Percentiles rank a stretch among this genome's conserved stretches.
Conservation (phyloP, 2,888 invertebrate species). For the Proisotoma minuta region DNA sequence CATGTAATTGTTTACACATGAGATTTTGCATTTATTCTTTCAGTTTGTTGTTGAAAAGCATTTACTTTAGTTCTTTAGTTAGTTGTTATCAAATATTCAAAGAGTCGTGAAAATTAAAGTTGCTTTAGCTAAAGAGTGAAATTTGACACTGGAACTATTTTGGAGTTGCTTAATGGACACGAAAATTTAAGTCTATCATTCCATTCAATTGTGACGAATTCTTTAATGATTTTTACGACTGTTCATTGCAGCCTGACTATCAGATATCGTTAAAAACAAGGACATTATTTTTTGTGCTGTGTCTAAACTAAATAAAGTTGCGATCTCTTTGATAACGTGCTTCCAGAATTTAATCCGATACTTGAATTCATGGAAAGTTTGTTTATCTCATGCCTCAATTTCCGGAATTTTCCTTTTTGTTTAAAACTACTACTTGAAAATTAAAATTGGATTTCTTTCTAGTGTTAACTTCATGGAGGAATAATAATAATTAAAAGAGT, state of each 20-base stretch:
- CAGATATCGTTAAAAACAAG: neutral
- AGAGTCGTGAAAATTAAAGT: neutral
- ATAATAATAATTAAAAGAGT: neutral
- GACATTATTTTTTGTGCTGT: neutral
- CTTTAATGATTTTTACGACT: neutral
- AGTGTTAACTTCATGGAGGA: neutral
- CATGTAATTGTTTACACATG: neutral
- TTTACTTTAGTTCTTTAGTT: neutral
- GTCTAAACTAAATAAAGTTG: neutral
- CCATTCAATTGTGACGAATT: slow-evolving; percentile 1
- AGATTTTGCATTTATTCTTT: neutral
- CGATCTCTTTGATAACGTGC: neutral
- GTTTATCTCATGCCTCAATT: neutral
- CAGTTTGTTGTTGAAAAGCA: neutral
- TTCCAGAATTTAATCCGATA: neutral
- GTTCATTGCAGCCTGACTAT: neutral
- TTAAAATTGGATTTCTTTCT: neutral
- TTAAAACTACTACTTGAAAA: neutral
- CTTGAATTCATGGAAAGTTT: neutral
- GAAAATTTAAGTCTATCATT: neutral
- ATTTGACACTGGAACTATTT: neutral
- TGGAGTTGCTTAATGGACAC: neutral
- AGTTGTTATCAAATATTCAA: neutral
- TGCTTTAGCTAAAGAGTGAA: neutral
- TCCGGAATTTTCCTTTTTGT: neutral